Evolutionary conservation across 2,113 vertebrate genomes (phyloP).

Genomic region (Pteropus alecto): DNA sequence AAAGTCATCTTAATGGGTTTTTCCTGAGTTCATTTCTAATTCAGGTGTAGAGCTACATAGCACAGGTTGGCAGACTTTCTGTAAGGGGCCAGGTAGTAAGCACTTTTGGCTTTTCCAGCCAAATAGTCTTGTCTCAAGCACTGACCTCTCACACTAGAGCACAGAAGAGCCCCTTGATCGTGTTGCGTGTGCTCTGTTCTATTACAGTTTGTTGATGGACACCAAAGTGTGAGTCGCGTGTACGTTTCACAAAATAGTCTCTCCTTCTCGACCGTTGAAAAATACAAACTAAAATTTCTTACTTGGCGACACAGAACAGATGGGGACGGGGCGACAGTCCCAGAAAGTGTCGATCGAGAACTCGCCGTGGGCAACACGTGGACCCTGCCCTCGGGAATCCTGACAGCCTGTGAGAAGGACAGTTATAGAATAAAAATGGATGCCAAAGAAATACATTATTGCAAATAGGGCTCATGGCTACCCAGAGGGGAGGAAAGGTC

Average conservation of each 20-base stretch:
- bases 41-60: rapidly evolving
- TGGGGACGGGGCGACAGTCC: too few relatives aligned
- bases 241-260: not conserved
- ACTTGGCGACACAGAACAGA: rapidly evolving
- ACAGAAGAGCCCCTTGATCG: rapidly evolving
- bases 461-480: not conserved
- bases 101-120: not conserved
- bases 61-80: not conserved
- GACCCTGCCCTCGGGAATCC: too few relatives aligned
- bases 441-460: rapidly evolving
- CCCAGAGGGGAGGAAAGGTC: too few relatives aligned
- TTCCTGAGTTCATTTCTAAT: not conserved
- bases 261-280: not conserved
- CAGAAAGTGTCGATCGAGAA: not conserved
- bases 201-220: rapidly evolving
- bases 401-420: not conserved
- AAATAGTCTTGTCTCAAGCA: rapidly evolving
- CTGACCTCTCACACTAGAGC: rapidly evolving
- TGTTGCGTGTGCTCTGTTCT: rapidly evolving
- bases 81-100: rapidly evolving
- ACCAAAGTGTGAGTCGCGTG: rapidly evolving
- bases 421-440: not conserved
- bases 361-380: rapidly evolving
- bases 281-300: not conserved
- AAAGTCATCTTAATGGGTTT: not conserved